These are phyloP conservation scores for Girardia tigrina DNA, from an alignment of 2,888 invertebrate species.

Conservation along the genomic window DNA sequence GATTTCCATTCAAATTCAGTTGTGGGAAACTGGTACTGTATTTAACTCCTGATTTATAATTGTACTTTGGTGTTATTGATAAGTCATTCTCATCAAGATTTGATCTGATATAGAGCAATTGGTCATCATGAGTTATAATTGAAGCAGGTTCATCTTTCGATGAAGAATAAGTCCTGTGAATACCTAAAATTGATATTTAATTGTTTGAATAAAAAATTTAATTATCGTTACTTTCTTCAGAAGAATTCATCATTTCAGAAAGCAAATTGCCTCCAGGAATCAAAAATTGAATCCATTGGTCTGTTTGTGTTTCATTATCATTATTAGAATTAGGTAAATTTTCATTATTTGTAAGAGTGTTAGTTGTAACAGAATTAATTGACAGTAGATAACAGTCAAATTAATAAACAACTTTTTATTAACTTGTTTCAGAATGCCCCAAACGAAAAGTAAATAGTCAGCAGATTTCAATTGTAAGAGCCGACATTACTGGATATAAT, in stretches of 20 bases:
- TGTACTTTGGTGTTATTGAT: neutral
- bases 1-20: neutral
- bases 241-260: neutral
- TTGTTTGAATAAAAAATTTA: no score
- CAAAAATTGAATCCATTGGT: conserved; percentile 72
- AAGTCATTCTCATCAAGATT: neutral
- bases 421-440: no score
- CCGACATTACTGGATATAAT: no score
- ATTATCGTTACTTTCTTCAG: neutral
- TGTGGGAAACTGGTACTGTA: neutral
- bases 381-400: conserved; percentile 76
- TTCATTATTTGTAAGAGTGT: conserved; percentile 21
- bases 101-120: neutral
- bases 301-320: conserved; percentile 51
- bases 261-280: conserved; percentile 28
- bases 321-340: conserved; percentile 45
- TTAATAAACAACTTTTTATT: no score
- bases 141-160: neutral
- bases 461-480: no score
- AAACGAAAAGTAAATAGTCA: no score
- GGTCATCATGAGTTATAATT: neutral
- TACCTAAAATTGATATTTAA: no score
- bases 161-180: no score
- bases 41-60: neutral
- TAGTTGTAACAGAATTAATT: conserved; percentile 62